Evolutionary conservation across 2,888 invertebrate species (phyloP).

Genomic region (Helicoverpa assulta): DNA sequence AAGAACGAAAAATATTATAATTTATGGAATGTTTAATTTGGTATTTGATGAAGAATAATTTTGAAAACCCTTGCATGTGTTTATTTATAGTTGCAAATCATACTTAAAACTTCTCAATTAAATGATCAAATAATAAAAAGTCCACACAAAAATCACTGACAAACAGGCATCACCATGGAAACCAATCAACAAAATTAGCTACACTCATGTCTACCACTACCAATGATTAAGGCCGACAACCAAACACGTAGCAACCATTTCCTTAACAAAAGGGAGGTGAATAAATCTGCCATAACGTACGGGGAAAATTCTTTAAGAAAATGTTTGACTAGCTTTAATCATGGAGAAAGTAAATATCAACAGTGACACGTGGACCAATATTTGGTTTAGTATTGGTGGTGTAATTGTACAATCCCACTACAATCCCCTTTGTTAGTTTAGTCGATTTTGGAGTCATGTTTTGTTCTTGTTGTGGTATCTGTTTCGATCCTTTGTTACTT

Average conservation of each 20-base stretch:
- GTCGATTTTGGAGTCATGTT: background rate
- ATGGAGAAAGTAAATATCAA: conserved; percentile 35
- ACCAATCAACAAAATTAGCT: conserved; percentile 2
- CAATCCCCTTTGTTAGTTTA: conserved; percentile 9
- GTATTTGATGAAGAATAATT: too few relatives aligned
- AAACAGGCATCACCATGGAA: background rate
- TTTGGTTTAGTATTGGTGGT: conserved; percentile 12
- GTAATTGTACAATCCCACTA: background rate
- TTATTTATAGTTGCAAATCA: too few relatives aligned
- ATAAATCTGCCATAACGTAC: conserved; percentile 56
- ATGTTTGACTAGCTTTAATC: conserved; percentile 38
- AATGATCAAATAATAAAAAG: background rate
- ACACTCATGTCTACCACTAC: conserved; percentile 34
- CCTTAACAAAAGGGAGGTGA: conserved; percentile 51
- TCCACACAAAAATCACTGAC: background rate
- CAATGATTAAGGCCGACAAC: conserved; percentile 49
- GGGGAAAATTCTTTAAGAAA: conserved; percentile 58
- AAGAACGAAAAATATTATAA: background rate
- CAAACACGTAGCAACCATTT: conserved; percentile 57
- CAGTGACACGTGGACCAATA: conserved; percentile 35
- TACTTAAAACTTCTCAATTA: background rate
- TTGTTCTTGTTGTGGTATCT: background rate
- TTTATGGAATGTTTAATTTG: too few relatives aligned
- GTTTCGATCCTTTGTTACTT: too few relatives aligned
- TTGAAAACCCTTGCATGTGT: too few relatives aligned